Base-by-base conservation (phyloP, 2,113 vertebrate species). In the Charadrius vociferus region DNA sequence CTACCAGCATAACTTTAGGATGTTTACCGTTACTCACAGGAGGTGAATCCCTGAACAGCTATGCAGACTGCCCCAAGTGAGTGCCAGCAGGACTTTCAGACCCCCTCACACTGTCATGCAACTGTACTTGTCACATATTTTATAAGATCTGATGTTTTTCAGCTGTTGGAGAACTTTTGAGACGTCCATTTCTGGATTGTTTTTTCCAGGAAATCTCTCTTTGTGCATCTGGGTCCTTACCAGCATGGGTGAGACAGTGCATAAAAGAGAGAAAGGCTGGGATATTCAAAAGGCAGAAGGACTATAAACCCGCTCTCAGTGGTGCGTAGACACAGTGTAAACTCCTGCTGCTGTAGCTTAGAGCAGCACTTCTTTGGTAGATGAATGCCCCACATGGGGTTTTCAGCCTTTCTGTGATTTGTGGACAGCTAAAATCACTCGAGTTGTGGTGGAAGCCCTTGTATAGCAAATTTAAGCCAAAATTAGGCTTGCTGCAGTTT, bases 31-130 rank as follows among this genome's bases (percentile, higher is more conserved):
- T 96, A 97, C 93, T 96, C 96, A 97, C 78, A 97, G 93, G 95
- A 97, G 96, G 95, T 97, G 96, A 97, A 95, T 97, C 95, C 74
- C 61, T 72, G 50, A 94, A 73, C 71, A 97, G 87, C 61, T 97
- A 97, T 93, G 95, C 89, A 93, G 87, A 96, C 71, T 24, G 96
- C 74, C 91, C 78, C 58, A 34, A 77, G 10, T 39, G 41, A 86
- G 66, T 32, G 87, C 91, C 96, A 90, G 89, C 67, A 91, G 71
- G 66, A 80, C 53, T 87, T 85, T 58, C 81, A 87, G 84, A 93
- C 8, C 84, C 41, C 21, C 50, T 87, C 78, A 53, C 18, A 1
- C 36, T n/a, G 39, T 77, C 91, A 75, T 79, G 86, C 70, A 82
- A 91, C 58, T 14, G 39, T 45, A 87, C 45, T 87, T 65, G 58